phyloP scores from a whole-genome alignment of 2,113 vertebrate genomes.

The Hippocampus zosterae region DNA sequence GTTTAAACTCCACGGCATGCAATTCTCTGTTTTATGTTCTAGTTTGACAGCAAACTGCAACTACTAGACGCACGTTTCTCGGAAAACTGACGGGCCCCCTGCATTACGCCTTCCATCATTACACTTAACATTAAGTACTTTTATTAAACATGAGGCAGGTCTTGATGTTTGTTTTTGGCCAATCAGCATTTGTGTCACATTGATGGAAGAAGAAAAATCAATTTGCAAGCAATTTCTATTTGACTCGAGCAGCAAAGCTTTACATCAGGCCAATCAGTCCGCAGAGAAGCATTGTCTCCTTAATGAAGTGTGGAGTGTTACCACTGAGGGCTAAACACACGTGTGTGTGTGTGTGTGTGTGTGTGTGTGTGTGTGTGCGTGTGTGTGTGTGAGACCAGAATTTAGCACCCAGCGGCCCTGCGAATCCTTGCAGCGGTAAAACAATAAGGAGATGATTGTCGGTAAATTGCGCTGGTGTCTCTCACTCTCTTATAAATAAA shows the following conservation, averaged over 20 bases:
- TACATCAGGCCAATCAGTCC: constrained; percentile 43
- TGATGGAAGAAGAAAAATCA: constrained; percentile 22
- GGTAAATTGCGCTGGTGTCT: constrained; percentile 56
- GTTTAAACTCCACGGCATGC: too few species aligned
- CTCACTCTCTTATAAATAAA: constrained; percentile 34
- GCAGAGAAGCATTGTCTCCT: constrained; percentile 50
- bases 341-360: too few species aligned
- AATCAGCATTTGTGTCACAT: constrained; percentile 12
- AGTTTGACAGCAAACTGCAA: too few species aligned
- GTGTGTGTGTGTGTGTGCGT: constrained; percentile 30
- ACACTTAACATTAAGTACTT: neutral
- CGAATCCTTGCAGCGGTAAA: constrained; percentile 60
- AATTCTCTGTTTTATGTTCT: too few species aligned
- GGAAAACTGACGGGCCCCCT: neutral
- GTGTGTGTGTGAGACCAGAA: constrained; percentile 52
- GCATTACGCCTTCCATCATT: neutral
- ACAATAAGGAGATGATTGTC: constrained; percentile 64
- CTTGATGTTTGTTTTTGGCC: neutral
- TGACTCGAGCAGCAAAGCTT: constrained; percentile 1
- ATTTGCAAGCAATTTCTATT: constrained; percentile 28
- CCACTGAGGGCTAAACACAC: constrained; percentile 33
- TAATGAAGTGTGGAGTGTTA: constrained; percentile 64
- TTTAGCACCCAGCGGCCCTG: constrained; percentile 44
- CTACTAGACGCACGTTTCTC: too few species aligned
- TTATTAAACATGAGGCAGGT: neutral